Percentiles rank a stretch among this genome's conserved stretches.
phyloP scores from a whole-genome alignment of 1,140 invertebrate genomes.

The Belonocnema kinseyi region DNA sequence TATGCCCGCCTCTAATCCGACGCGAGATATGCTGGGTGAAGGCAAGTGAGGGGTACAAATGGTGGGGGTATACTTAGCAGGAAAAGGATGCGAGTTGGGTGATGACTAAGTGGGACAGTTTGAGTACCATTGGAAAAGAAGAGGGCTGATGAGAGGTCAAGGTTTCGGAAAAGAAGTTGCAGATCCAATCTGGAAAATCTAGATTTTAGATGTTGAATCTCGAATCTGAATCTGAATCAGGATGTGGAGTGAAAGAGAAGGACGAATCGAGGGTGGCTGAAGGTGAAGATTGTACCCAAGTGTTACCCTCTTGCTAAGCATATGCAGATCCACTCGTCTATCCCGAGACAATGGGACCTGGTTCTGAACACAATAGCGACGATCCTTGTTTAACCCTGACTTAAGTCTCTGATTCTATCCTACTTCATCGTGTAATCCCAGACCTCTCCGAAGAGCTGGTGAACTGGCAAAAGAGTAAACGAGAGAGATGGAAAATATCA shows the following conservation, averaged over 20 bases:
- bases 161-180: not conserved
- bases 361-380: conserved; percentile 72
- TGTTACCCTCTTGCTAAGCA: conserved; percentile 74
- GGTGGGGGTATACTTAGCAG: too few relatives aligned
- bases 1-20: too few relatives aligned
- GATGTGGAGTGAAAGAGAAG: conserved; percentile 40
- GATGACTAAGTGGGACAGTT: too few relatives aligned
- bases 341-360: conserved; percentile 73
- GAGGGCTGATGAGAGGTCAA: not conserved
- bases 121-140: too few relatives aligned
- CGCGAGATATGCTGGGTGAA: too few relatives aligned
- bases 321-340: conserved; percentile 77
- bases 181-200: not conserved
- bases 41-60: too few relatives aligned
- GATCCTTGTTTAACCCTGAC: conserved; percentile 77
- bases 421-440: conserved; percentile 72
- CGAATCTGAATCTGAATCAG: conserved; percentile 17
- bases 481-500: conserved; percentile 49
- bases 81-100: too few relatives aligned
- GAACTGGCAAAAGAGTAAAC: conserved; percentile 49
- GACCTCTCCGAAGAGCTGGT: conserved; percentile 60
- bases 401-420: conserved; percentile 74
- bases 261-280: conserved; percentile 44
- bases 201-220: not conserved
- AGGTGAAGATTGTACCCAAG: conserved; percentile 52